These are phyloP conservation scores for Albula glossodonta DNA, from an alignment of 2,113 vertebrate genomes.

Conservation along the genomic window DNA sequence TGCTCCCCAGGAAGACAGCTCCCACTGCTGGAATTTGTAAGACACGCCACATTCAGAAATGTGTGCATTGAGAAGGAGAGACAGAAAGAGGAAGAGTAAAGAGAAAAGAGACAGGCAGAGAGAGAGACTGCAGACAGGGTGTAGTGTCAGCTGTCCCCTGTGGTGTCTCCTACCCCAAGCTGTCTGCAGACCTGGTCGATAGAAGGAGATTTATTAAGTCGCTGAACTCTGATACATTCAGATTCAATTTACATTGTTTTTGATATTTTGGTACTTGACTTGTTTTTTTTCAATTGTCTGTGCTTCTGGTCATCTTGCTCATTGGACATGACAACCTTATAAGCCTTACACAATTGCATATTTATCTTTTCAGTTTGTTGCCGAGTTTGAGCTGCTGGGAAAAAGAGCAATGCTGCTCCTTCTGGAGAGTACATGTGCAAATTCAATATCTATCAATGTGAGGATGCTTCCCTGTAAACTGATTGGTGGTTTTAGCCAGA, in stretches of 20 bases:
- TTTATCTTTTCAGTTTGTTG: conserved; percentile 2
- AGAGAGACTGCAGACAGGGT: background rate
- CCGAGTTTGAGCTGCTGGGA: conserved; percentile 7
- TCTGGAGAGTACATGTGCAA: background rate
- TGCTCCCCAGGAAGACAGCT: background rate
- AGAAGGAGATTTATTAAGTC: background rate
- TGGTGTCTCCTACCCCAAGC: background rate
- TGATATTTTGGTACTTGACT: conserved; percentile 36
- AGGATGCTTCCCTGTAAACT: background rate
- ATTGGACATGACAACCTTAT: background rate
- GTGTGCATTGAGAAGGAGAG: background rate
- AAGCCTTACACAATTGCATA: background rate
- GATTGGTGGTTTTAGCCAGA: background rate
- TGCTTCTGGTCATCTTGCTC: background rate
- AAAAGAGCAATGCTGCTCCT: background rate
- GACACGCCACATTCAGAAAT: background rate
- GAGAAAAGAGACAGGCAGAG: background rate
- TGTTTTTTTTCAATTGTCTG: conserved; percentile 33
- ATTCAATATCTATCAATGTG: conserved; percentile 11
- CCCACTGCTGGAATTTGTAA: background rate
- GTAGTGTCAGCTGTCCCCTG: background rate
- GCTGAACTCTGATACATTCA: background rate
- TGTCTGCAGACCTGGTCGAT: background rate
- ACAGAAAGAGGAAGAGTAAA: background rate
- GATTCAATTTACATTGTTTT: conserved; percentile 18